Conservation (phyloP, 2,888 invertebrate genomes). For the Hermodice carunculata region DNA sequence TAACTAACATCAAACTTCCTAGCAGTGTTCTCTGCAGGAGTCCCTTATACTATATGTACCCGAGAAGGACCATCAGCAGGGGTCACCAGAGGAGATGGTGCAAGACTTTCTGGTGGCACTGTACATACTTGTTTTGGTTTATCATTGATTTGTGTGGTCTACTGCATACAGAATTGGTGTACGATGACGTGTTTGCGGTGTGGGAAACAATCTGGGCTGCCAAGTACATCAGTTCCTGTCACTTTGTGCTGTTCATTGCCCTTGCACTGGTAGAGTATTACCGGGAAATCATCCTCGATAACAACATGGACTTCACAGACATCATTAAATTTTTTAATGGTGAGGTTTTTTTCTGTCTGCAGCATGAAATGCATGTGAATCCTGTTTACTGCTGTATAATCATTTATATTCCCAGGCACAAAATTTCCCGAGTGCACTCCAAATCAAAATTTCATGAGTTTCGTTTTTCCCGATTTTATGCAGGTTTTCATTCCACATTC, state of each 20-base stretch:
- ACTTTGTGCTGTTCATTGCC: conserved; percentile 94
- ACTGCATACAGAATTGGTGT: conserved; percentile 79
- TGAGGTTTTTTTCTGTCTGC: conserved; percentile 68
- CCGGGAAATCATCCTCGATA: conserved; percentile 92
- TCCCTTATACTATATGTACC: too few relatives aligned
- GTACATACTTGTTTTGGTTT: neutral
- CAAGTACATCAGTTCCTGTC: conserved; percentile 84
- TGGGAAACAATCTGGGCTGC: conserved; percentile 99
- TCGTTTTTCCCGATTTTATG: too few relatives aligned
- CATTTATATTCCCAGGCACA: too few relatives aligned
- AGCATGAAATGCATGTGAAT: neutral
- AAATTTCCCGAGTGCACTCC: too few relatives aligned
- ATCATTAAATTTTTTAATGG: conserved; percentile 99
- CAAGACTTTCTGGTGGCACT: neutral
- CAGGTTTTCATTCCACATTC: too few relatives aligned
- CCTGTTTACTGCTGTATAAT: too few relatives aligned
- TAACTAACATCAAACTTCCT: too few relatives aligned
- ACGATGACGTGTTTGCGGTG: conserved; percentile 91
- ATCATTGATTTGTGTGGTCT: neutral
- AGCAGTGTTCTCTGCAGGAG: too few relatives aligned
- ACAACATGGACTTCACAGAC: conserved; percentile 98
- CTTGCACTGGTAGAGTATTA: conserved; percentile 92
- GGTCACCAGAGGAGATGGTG: too few relatives aligned
- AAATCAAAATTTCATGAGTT: too few relatives aligned
- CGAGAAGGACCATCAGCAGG: too few relatives aligned